Evolutionary conservation across 2,797 vertebrate genomes (phyloP).

Genomic region (Bradypodion ventrale): DNA sequence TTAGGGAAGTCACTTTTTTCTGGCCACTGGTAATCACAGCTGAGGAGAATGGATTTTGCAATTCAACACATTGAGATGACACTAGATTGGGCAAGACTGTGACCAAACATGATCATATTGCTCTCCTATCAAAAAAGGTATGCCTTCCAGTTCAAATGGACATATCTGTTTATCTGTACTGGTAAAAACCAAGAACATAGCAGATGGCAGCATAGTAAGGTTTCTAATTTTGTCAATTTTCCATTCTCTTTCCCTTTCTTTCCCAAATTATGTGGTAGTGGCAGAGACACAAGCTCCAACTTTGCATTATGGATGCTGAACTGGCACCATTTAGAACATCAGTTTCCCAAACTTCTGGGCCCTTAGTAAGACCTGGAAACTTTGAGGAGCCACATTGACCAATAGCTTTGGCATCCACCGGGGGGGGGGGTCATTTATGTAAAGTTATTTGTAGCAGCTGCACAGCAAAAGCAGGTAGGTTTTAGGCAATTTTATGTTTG

Average conservation of each 20-base stretch:
- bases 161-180: background rate
- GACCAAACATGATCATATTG: too few species aligned
- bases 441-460: too few species aligned
- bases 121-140: too few species aligned
- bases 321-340: background rate
- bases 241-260: background rate
- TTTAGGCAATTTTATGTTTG: too few species aligned
- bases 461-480: too few species aligned
- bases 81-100: background rate
- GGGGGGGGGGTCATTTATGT: too few species aligned
- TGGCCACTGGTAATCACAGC: background rate
- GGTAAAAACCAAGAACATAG: background rate
- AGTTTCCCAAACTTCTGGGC: background rate
- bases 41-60: too few species aligned
- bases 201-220: too few species aligned
- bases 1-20: background rate
- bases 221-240: background rate
- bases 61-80: background rate
- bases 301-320: background rate
- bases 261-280: background rate
- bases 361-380: background rate
- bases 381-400: background rate
- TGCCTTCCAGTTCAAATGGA: background rate
- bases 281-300: background rate
- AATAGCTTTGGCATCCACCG: too few species aligned